Percentiles rank a stretch among this genome's conserved stretches.
phyloP scores from a whole-genome alignment of 2,888 invertebrate species.

The Pyralis farinalis region DNA sequence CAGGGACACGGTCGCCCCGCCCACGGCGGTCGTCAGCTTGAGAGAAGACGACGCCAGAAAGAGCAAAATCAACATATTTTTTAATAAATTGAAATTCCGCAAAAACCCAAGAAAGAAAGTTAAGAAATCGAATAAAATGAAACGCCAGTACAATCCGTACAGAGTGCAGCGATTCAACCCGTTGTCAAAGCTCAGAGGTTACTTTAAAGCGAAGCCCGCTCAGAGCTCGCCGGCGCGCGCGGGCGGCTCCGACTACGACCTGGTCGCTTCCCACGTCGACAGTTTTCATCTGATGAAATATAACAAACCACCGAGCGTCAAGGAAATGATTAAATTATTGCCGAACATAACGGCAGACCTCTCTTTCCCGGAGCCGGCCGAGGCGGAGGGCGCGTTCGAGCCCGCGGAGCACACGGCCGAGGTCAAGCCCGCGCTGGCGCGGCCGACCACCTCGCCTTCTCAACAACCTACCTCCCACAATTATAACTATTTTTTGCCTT shows the following conservation, averaged over 20 bases:
- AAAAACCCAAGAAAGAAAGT: constrained; percentile 20
- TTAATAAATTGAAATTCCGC: constrained; percentile 31
- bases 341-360: constrained; percentile 37
- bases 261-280: constrained; percentile 23
- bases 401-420: background rate
- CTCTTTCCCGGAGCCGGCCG: background rate
- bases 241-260: background rate
- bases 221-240: constrained; percentile 6
- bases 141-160: background rate
- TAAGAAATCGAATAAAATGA: constrained; percentile 15
- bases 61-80: constrained; percentile 27
- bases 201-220: no score
- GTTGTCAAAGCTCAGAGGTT: background rate
- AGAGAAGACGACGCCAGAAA: constrained; percentile 19
- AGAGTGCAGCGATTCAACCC: background rate
- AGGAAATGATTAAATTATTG: constrained; percentile 38
- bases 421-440: background rate
- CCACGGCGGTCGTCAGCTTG: constrained; percentile 33
- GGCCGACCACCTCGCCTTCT: constrained; percentile 29
- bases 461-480: constrained; percentile 19
- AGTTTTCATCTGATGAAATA: constrained; percentile 29
- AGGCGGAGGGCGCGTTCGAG: background rate
- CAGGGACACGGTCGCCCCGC: constrained; percentile 35
- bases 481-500: no score
- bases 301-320: constrained; percentile 23